Evolutionary conservation across 1,140 invertebrate genomes (phyloP), one percentile per base, ranked within the genome.

Genomic region (Acromyrmex charruanus): DNA sequence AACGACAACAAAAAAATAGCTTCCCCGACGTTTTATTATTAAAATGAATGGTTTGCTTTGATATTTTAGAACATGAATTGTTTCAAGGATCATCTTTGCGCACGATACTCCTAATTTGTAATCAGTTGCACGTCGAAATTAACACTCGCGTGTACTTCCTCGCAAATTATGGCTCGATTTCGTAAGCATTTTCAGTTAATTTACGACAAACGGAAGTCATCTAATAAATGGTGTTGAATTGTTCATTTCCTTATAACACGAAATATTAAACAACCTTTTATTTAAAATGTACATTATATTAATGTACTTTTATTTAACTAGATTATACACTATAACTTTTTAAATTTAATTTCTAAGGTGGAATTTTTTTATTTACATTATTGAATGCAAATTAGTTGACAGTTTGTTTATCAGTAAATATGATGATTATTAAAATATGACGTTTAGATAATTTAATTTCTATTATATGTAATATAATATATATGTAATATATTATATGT

Each of bases 251-350:
- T 81, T 49, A 0, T 68, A 28, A 53, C 10, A 25, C 14, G 16
- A 65, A 77, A 63, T 69, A 72, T 88, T 18, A 14, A 5, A 87
- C 21, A 81, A 81, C 21, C 14, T 39, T 58, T 58, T 31, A 10
- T 35, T 72, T 72, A 74, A 25, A 69, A 53, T 66, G 18, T n/a
- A 35, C 31, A 2, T 68, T 25, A 58, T 35, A 21, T 61, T 25
- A 21, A 39, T 59, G 12, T 59, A 25, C 1, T 72, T 12, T 16
- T 51, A 6, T 31, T 72, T 53, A 31, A 31, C 4, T 53, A 18
- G 0, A 72, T 12, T 31, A 18, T 35, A 35, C 16, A 65, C 7
- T 10, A 10, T 2, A n/a, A 28, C 31, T 55, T 7, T 58, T 14
- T 35, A 21, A 74, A 51, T 71, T 71, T 28, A 71, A 58, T 58